These are phyloP conservation scores for Choloepus hoffmanni DNA, from an alignment of 2,113 vertebrate species.

Conservation along the genomic window DNA sequence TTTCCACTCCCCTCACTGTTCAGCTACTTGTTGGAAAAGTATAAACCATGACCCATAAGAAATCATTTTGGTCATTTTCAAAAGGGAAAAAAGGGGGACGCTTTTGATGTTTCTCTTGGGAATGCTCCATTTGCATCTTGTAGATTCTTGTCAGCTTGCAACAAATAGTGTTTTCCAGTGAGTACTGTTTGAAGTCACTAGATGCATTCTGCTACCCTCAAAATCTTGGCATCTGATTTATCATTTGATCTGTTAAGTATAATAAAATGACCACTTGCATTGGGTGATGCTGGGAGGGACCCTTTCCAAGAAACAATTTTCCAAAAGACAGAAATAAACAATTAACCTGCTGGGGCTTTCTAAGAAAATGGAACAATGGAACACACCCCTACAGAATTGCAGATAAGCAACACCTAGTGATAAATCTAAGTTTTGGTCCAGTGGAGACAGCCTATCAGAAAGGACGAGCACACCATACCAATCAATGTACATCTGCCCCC, in stretches of 20 bases:
- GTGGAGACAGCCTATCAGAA: no score
- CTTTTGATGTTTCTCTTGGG: neutral
- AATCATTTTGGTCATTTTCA: neutral
- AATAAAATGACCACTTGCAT: no score
- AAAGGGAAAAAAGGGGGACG: neutral
- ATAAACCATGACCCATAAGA: neutral
- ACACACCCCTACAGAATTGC: no score
- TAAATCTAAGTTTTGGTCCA: no score
- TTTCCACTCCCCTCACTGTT: neutral
- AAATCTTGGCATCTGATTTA: neutral
- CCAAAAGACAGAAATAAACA: no score
- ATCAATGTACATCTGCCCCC: no score
- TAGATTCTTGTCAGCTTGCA: conserved; percentile 2
- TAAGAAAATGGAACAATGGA: no score
- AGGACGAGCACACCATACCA: no score
- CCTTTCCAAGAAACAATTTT: no score
- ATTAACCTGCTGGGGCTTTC: no score
- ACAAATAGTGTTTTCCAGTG: neutral
- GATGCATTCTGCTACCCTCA: neutral
- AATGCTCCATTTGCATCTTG: neutral
- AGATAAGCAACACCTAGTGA: no score
- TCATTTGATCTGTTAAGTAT: neutral
- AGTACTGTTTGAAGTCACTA: neutral
- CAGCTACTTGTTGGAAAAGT: neutral
- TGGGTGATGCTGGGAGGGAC: no score